phyloP scores from a whole-genome alignment of 2,113 vertebrate genomes.

The Falco punctatus region DNA sequence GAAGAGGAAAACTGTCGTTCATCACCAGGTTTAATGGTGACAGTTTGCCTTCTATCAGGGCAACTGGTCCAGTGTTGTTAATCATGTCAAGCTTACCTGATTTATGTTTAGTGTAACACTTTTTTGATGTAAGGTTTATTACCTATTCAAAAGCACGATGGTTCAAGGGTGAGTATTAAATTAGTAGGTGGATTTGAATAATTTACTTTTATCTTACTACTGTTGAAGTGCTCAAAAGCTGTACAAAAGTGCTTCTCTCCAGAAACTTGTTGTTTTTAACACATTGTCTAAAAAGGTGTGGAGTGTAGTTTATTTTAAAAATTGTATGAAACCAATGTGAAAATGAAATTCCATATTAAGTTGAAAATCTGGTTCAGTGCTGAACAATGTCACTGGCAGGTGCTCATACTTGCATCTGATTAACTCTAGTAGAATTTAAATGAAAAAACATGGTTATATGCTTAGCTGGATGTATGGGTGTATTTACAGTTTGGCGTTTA shows the following conservation, averaged over 20 bases:
- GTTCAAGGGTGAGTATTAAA: neutral
- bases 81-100: neutral
- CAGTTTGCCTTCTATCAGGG: neutral
- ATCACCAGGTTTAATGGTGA: constrained; percentile 26
- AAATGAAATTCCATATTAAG: neutral
- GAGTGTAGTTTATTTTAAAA: neutral
- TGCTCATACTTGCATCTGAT: neutral
- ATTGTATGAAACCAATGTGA: fast-evolving
- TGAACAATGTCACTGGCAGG: neutral
- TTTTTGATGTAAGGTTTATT: neutral
- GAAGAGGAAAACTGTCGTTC: neutral
- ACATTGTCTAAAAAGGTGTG: neutral
- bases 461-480: neutral
- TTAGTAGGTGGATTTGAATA: neutral
- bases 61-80: neutral
- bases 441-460: neutral
- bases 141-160: neutral
- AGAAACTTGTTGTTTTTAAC: neutral
- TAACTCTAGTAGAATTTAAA: neutral
- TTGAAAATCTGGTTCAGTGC: neutral
- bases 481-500: neutral
- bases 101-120: neutral
- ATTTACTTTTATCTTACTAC: neutral
- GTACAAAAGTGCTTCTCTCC: neutral
- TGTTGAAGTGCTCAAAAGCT: neutral